phyloP scores from a whole-genome alignment of 2,113 vertebrate species.

The Proterorhinus semilunaris region DNA sequence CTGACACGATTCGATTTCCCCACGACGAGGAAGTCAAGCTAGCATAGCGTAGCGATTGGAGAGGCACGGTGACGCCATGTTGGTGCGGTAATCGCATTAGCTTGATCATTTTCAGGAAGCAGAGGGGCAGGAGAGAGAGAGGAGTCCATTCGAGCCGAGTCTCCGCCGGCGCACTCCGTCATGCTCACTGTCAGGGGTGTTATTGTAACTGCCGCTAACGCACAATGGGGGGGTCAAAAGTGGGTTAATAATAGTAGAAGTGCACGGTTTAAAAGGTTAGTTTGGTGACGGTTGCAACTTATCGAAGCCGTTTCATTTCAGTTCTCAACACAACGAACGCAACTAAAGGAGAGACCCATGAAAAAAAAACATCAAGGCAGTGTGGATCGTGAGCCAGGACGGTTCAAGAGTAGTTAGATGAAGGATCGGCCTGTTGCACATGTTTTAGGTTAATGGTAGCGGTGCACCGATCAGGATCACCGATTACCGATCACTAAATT shows the following conservation, averaged over 20 bases:
- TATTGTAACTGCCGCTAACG: not conserved
- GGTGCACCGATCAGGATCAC: too few relatives aligned
- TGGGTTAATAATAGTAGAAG: not conserved
- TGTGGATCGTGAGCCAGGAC: too few relatives aligned
- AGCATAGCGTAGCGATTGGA: constrained; percentile 1
- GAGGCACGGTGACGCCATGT: constrained; percentile 30
- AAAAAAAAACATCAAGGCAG: too few relatives aligned
- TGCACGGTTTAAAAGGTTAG: not conserved
- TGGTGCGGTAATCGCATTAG: constrained; percentile 38
- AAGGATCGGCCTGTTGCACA: too few relatives aligned
- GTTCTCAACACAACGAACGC: not conserved
- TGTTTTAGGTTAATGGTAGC: too few relatives aligned
- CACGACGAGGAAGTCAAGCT: not conserved
- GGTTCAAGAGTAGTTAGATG: too few relatives aligned
- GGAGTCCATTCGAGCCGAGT: constrained; percentile 1
- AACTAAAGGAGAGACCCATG: not conserved
- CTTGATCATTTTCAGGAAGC: constrained; percentile 41
- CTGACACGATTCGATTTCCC: not conserved
- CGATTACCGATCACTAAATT: too few relatives aligned
- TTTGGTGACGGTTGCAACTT: not conserved
- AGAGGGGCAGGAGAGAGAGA: not conserved
- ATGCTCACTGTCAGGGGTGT: not conserved
- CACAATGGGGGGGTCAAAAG: not conserved
- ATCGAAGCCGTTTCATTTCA: not conserved
- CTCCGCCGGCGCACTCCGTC: not conserved